Evolutionary conservation across 2,113 vertebrate species (phyloP).

Genomic region (Colius striatus): DNA sequence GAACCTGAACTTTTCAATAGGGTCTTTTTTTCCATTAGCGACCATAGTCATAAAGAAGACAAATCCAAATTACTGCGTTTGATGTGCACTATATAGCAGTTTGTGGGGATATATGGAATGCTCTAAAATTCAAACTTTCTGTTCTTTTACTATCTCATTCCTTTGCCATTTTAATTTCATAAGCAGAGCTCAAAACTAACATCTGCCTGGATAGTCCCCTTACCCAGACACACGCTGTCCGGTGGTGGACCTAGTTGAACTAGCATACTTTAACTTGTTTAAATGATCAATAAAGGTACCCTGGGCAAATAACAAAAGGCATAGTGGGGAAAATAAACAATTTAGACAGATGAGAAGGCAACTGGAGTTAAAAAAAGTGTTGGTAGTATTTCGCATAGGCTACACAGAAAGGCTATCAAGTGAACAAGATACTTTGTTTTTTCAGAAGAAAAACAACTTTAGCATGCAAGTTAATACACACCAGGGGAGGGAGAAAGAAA

Average conservation of each 20-base stretch:
- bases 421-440: neutral
- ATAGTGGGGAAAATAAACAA: neutral
- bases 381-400: neutral
- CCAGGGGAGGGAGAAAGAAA: neutral
- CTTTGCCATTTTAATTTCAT: neutral
- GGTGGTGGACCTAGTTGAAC: neutral
- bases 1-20: neutral
- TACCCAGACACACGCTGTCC: neutral
- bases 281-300: neutral
- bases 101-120: neutral
- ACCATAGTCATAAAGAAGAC: neutral
- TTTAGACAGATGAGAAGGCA: neutral
- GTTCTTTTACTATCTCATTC: neutral
- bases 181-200: neutral
- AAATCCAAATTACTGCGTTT: slow-evolving; percentile 25
- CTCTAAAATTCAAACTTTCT: slow-evolving; percentile 14
- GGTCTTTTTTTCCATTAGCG: neutral
- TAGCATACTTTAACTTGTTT: neutral
- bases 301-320: neutral
- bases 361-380: neutral
- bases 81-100: neutral
- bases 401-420: neutral
- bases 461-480: neutral
- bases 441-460: neutral
- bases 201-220: neutral